Evolutionary conservation across 37 sponge, comb jelly and placozoan species (phyloP).

Genomic region (Agelas oroides): DNA sequence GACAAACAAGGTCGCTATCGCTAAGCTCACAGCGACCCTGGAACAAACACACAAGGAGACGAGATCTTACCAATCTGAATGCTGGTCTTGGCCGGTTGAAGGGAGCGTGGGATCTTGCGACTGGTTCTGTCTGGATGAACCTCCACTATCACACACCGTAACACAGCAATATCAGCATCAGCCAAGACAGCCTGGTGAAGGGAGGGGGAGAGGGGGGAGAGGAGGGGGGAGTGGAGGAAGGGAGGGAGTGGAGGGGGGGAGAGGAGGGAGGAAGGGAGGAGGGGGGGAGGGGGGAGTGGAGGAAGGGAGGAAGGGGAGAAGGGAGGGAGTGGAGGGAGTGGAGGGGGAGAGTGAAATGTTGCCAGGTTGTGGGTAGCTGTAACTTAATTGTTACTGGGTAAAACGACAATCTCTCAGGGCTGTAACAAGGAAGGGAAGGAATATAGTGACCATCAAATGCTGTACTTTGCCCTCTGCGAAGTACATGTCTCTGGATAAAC

Average conservation of each 20-base stretch:
- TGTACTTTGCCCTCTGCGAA: constrained; percentile 20
- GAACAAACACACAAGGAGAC: too few relatives aligned
- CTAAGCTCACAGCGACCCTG: too few relatives aligned
- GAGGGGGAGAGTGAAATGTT: too few relatives aligned
- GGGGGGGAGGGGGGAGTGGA: too few relatives aligned
- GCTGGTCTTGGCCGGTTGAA: constrained; percentile 13
- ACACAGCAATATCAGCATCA: constrained; percentile 34
- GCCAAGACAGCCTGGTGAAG: constrained; percentile 2
- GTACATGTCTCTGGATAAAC: too few relatives aligned
- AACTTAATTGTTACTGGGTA: too few relatives aligned
- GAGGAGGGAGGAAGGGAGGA: too few relatives aligned
- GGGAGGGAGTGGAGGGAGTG: background rate
- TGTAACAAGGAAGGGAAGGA: too few relatives aligned
- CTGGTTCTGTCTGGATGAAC: constrained; percentile 31
- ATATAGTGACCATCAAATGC: too few relatives aligned
- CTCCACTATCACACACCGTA: constrained; percentile 41
- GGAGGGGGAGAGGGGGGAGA: background rate
- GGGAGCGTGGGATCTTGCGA: constrained; percentile 15
- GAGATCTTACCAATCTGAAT: constrained; percentile 41
- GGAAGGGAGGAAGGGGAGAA: background rate
- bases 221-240: background rate
- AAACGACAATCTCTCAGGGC: too few relatives aligned
- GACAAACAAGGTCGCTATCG: too few relatives aligned
- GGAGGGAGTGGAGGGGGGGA: background rate
- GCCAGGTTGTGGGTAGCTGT: too few relatives aligned